Base-by-base conservation (phyloP, 1,140 invertebrate genomes). In the Antheraea pernyi region DNA sequence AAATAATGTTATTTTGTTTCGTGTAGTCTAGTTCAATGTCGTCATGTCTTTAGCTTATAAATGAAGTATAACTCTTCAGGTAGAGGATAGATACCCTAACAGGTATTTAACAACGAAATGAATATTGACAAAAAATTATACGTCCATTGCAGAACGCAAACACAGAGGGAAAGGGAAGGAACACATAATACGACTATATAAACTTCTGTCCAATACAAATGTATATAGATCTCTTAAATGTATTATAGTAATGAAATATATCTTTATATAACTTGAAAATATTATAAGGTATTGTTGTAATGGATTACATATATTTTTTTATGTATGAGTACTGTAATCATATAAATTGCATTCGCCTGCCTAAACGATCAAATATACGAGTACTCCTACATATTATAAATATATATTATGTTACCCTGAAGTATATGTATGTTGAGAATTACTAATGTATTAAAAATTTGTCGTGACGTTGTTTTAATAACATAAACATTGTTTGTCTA, bases 111-210 rank as follows among this genome's bases (percentile, higher is more conserved):
- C 61, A n/a, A 37, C 30, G 46, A 53, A 72, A 65, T 58, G n/a
- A 37, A 58, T 88, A 89, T 81, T 86, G 81, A 89, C 80, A 80
- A 74, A 80, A 69, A 61, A 76, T 72, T 80, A 81, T 88, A 87
- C 88, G 76, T 91, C 86, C 89, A 82, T 91, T 91, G 88, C 89
- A 91, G 89, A 91, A 86, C 79, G 83, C 86, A 84, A 84, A 85
- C 73, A 81, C 79, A 78, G 83, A 86, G 78, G 88, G 88, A 86
- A 82, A 78, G 88, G 89, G 88, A 79, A 80, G 77, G 82, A 87
- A 90, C 82, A 87, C 84, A 82, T 91, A 89, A 84, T 84, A 81
- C 80, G 75, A 72, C 83, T 82, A 83, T 83, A 68, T 36, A 72
- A 71, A 73, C 70, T 64, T 77, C 78, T 77, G 79, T 80, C 80